Conservation (phyloP, 1,140 invertebrate genomes). For the Panagrolaimus sp. region DNA sequence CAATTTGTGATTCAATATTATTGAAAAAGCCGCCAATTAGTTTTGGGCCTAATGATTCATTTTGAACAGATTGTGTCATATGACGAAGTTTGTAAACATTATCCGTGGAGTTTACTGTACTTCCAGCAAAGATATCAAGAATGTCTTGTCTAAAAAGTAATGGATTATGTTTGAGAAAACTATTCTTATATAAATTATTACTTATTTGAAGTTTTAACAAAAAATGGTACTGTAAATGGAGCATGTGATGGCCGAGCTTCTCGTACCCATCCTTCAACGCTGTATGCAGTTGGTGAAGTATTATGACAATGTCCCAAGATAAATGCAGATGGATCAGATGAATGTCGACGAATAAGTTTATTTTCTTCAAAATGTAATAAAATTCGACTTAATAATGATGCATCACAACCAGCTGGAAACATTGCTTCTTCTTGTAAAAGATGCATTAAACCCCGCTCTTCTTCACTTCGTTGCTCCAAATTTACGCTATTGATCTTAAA, state of each 20-base stretch:
- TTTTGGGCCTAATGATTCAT: conserved; percentile 18
- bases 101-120: not conserved
- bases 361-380: conserved; percentile 75
- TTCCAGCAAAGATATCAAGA: not conserved
- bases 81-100: conserved; percentile 14
- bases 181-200: conserved; percentile 63
- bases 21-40: conserved; percentile 27
- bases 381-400: conserved; percentile 75
- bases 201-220: conserved; percentile 82
- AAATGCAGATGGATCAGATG: conserved; percentile 65
- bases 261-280: conserved; percentile 81
- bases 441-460: conserved; percentile 79
- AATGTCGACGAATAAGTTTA: conserved; percentile 61
- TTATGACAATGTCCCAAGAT: conserved; percentile 80
- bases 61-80: conserved; percentile 25
- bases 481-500: conserved; percentile 63
- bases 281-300: conserved; percentile 84
- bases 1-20: conserved; percentile 30
- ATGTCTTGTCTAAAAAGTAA: conserved; percentile 20
- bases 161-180: no score
- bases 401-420: conserved; percentile 76
- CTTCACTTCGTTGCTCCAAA: conserved; percentile 72
- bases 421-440: conserved; percentile 85
- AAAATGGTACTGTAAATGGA: conserved; percentile 29
- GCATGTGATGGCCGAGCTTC: conserved; percentile 76